Base-by-base conservation (phyloP, 2,113 vertebrate species). In the Peromyscus californicus region DNA sequence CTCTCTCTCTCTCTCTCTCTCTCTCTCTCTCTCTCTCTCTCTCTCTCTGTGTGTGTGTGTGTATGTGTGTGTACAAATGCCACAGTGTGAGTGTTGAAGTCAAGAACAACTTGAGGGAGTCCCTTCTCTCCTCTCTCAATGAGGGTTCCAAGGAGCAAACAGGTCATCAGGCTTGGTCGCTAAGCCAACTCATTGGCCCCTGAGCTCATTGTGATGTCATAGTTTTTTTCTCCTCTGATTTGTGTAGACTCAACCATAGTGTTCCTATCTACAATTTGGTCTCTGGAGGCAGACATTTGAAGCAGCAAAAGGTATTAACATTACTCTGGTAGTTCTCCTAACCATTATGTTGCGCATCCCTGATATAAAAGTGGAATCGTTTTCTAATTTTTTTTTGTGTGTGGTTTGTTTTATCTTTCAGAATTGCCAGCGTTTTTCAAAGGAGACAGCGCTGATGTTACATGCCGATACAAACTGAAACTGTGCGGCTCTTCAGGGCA, bases 221-320 rank as follows among this genome's bases (percentile, higher is more conserved):
- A 42, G 13, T 92, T 92, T 54, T 63, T 87, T 93, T 80, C 57
- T 36, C 70, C 76, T 96, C 42, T 95, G 24, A 88, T 91, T 93
- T 91, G 61, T 61, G 67, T 86, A 97, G 93, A 82, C n/a, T 88
- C 39, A 84, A 57, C 11, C 33, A 65, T 13, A 61, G 51, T 48
- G 48, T 78, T 91, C 24, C 89, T 12, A 61, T 3, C 78, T 83
- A 2, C 12, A 3, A 61, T 51, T 89, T 89, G 31, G 24, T 89
- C 42, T 61, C 42, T 70, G 19, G 42, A 93, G 36, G 16, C 36
- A 94, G 72, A 94, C 85, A 15, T 86, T 48, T 59, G 78, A 96
- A 91, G 67, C 70, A 88, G 42, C 57, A 70, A 69, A 97, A 91
- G 74, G 74, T 96, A 97, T 39, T 21, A 79, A 76, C 6, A 75